Base-by-base conservation (phyloP, 2,797 vertebrate genomes). In the Melanogrammus aeglefinus region DNA sequence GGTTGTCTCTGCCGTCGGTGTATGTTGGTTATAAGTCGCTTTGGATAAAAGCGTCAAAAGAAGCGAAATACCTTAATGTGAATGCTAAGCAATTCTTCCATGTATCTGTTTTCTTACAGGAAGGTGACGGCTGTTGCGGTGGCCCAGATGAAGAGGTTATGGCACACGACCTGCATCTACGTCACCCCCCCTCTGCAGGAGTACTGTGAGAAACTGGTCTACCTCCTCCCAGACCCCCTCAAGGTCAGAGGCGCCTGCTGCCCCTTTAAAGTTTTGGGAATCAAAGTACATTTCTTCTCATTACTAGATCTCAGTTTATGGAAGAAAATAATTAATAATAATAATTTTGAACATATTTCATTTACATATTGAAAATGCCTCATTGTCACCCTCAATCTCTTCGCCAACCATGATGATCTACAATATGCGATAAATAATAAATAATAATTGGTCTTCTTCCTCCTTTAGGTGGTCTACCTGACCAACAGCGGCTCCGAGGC, bases 401-500 rank as follows among this genome's bases (percentile, higher is more conserved):
- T 39, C 57, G 21, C n/a, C 6, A 51, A 51, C 18, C 47, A 21
- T 16, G 5, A 21, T 1, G 18, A 57, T 21, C 47, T 18, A 57
- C 47, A 57, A 7, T 7, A 36, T 36, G 35, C 6, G 35, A 36
- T 36, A 7, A 36, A 36, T 14, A 44, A 7, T 36, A 7, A 36
- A 36, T 14, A 44, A 14, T 44, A 44, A 14, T 14, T 47, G 44
- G 18, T 14, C 31, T 72, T 80, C 1, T 83, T 44, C 81, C 74
- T 81, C 79, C 31, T 73, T 0, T 73, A 99, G 97, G 96, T 98
- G 74, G 81, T 98, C 82, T 99, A 96, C 89, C 86, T 99, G 72
- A 95, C 94, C 66, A 99, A 99, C 90, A 98, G 97, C 0, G 97
- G 97, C 78, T 97, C 97, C 0, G 97, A 99, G 87, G 97, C 97